phyloP scores from a whole-genome alignment of 1,140 invertebrate species.

The Cepaea nemoralis region DNA sequence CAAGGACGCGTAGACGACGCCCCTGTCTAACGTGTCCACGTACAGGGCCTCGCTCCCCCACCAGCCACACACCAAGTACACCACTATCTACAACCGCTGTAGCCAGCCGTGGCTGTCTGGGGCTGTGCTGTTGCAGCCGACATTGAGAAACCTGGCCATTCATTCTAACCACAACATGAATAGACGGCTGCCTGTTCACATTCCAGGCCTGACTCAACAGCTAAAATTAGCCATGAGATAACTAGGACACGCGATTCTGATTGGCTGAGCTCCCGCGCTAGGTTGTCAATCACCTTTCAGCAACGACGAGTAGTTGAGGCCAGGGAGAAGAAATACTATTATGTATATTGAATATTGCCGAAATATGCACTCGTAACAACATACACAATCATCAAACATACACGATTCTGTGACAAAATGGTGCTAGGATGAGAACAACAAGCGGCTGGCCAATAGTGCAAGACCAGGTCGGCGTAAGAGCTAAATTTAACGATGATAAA shows the following conservation, averaged over 20 bases:
- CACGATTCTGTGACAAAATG: background rate
- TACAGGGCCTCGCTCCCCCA: too few species aligned
- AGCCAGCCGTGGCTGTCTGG: too few species aligned
- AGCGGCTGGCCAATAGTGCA: too few species aligned
- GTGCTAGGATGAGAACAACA: too few species aligned
- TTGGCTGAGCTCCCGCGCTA: slow-evolving; percentile 10
- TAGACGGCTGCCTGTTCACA: slow-evolving; percentile 27
- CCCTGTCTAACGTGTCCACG: too few species aligned
- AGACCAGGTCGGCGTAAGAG: background rate
- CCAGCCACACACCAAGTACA: too few species aligned
- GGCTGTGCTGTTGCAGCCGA: too few species aligned
- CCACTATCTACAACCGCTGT: too few species aligned
- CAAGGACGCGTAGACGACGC: too few species aligned
- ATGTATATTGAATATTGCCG: background rate
- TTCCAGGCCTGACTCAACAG: slow-evolving; percentile 32
- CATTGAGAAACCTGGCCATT: slow-evolving; percentile 26
- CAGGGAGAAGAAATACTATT: background rate
- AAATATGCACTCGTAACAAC: too few species aligned
- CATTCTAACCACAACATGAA: slow-evolving; percentile 38
- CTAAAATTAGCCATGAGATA: slow-evolving; percentile 41
- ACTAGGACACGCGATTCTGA: background rate
- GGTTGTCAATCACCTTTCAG: slow-evolving; percentile 38
- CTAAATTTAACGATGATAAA: slow-evolving; percentile 38
- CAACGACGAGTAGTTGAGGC: slow-evolving; percentile 32
- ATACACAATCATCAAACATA: background rate